Evolutionary conservation across 2,888 invertebrate species (phyloP).

Genomic region (Aporophyla nigra): DNA sequence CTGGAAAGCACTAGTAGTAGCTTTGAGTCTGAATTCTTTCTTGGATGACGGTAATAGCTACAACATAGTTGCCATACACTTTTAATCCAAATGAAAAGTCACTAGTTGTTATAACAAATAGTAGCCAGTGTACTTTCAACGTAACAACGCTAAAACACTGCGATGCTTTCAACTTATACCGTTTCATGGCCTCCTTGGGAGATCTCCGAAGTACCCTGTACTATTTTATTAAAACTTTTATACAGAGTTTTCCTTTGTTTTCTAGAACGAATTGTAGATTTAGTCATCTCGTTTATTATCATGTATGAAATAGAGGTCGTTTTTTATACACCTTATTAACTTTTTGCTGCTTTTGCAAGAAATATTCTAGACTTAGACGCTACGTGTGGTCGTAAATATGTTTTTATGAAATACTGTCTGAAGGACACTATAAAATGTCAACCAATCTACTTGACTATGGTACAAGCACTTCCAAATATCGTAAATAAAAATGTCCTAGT

Average conservation of each 20-base stretch:
- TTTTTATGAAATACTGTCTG: neutral
- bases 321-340: conserved; percentile 18
- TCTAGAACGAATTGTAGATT: conserved; percentile 53
- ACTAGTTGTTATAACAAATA: neutral
- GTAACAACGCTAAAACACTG: conserved; percentile 59
- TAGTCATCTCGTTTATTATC: conserved; percentile 40
- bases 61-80: no score
- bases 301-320: conserved; percentile 13
- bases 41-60: no score
- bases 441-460: neutral
- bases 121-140: conserved; percentile 18
- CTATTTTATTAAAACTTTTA: conserved; percentile 74
- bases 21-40: no score
- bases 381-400: conserved; percentile 2
- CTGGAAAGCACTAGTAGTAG: no score
- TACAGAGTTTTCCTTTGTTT: conserved; percentile 53
- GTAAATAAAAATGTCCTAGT: conserved; percentile 12
- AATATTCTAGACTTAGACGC: neutral
- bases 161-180: conserved; percentile 71
- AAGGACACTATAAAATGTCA: conserved; percentile 11
- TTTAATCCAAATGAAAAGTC: neutral
- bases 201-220: conserved; percentile 58
- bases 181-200: conserved; percentile 71
- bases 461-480: neutral
- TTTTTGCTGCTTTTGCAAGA: conserved; percentile 3